A percentile compares a stretch with the other conserved stretches of the same genome.
phyloP scores from a whole-genome alignment of 2,888 invertebrate species.

The Mylabris sibirica region DNA sequence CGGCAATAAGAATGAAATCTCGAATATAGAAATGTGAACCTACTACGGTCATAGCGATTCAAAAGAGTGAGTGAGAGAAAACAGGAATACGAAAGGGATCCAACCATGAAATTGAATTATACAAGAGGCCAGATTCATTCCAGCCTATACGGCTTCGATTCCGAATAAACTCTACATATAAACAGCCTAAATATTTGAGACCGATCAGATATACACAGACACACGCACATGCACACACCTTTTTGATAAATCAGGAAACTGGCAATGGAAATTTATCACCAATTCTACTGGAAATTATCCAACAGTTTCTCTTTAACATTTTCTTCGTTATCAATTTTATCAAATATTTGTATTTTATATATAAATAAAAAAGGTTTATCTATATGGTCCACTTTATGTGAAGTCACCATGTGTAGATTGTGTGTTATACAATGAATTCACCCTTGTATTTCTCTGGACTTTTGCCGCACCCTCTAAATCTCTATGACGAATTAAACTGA shows the following conservation, averaged over 20 bases:
- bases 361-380: neutral
- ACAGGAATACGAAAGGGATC: constrained; percentile 54
- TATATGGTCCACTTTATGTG: constrained; percentile 48
- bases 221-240: constrained; percentile 37
- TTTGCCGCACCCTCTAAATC: constrained; percentile 41
- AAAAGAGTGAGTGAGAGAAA: constrained; percentile 34
- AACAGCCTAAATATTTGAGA: constrained; percentile 50
- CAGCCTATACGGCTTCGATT: constrained; percentile 43
- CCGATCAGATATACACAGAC: constrained; percentile 46
- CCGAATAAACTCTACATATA: constrained; percentile 46
- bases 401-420: constrained; percentile 50
- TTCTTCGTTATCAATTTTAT: neutral
- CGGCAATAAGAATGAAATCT: neutral
- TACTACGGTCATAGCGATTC: neutral
- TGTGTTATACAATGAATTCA: constrained; percentile 25
- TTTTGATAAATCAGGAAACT: constrained; percentile 39
- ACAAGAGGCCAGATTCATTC: constrained; percentile 56
- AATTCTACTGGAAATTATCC: constrained; percentile 8
- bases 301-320: neutral
- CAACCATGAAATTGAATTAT: constrained; percentile 64
- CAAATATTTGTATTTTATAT: neutral
- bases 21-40: constrained; percentile 22
- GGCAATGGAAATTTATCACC: constrained; percentile 6
- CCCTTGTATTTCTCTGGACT: constrained; percentile 23
- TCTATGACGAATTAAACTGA: constrained; percentile 55